Base-by-base conservation (phyloP, 1,140 invertebrate species). In the Drosophila cardini region DNA sequence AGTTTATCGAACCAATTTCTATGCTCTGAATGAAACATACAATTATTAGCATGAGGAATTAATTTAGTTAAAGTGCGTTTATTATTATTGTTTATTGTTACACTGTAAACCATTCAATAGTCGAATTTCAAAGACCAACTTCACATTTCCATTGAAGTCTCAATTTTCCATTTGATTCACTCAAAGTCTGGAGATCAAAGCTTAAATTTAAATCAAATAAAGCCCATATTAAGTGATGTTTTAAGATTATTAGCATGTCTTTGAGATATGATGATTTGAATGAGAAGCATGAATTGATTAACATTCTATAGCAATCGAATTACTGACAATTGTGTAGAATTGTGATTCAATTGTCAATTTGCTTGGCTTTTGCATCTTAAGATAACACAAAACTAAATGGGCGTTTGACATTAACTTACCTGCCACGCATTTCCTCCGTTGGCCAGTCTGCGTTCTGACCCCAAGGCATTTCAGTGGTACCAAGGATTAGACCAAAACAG, bases 391-490 rank as follows among this genome's bases (percentile, higher is more conserved):
- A 60, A 68, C 77, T 76, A 73, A 72, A 50, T 69, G 74, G 63
- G 64, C 61, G 63, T 53, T 71, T 50, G 53, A 62, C 30, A 30
- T 55, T 34, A 48, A 9, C 72, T 87, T 92, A 95, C 95, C 95
- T 94, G 82, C 94, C 94, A 79, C 95, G 95, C 97, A 97, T 97
- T 92, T 97, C 96, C 63, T 95, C 93, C 0, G 96, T 97, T 0
- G 96, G 96, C 95, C 95, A 97, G 63, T 95, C 94, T 10, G 94
- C 94, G 70, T 94, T 95, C 32, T 89, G 84, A 1, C 96, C 95
- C 96, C 96, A 97, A 1, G 95, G 95, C 95, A 95, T 95, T 65
- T 94, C 94, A 1, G 95, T 95, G 1, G 94, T 94, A 1, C 95
- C 95, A 67, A 96, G 92, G 40, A 97, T 94, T 0, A 97, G 92